Base-by-base conservation (phyloP, 2,888 invertebrate genomes). In the Caenorhabditis virilis region DNA sequence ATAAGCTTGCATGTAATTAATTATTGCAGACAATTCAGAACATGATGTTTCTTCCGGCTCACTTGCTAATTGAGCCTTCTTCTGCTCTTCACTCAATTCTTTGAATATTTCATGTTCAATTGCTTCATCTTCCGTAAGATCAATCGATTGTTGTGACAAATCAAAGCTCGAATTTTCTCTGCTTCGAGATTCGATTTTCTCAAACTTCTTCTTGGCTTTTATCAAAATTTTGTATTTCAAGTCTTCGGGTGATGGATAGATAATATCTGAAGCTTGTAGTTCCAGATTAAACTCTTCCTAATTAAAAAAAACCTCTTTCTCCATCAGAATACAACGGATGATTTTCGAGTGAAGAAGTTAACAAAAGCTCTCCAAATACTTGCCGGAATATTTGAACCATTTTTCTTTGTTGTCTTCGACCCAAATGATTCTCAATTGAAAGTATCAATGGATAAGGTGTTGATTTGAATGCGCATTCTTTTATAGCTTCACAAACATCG, bases 381-480 rank as follows among this genome's bases (percentile, higher is more conserved):
- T 56, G 54, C 23, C 48, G 38, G 46, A 78, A 79, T 18, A 68
- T 62, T 27, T 74, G 64, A 9, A 78, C 74, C 74, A 79, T 76
- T 48, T 64, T 65, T 50, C 72, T 57, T 52, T 80, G 80, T 43
- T 80, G 80, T 3, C 45, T 45, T 4, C 69, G 35, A 7, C 67
- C 93, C 87, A 98, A 97, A 85, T 98, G 97, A 87, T 98, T 98
- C 87, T 98, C 98, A 84, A 98, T 97, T 20, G 97, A 98, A 51
- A 98, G 87, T 74, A 98, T 95, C 51, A 98, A 89, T 0, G 98
- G 98, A 85, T 90, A 95, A 77, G 95, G 94, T 2, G 95, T 93
- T 1, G 97, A 95, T 53, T 97, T 95, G 86, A 98, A 98, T 39
- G 97, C 97, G 5, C 94, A 94, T 85, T 98, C 98, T 68, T 93